Conservation (phyloP, 2,113 vertebrate genomes). For the Eulemur rufifrons region DNA sequence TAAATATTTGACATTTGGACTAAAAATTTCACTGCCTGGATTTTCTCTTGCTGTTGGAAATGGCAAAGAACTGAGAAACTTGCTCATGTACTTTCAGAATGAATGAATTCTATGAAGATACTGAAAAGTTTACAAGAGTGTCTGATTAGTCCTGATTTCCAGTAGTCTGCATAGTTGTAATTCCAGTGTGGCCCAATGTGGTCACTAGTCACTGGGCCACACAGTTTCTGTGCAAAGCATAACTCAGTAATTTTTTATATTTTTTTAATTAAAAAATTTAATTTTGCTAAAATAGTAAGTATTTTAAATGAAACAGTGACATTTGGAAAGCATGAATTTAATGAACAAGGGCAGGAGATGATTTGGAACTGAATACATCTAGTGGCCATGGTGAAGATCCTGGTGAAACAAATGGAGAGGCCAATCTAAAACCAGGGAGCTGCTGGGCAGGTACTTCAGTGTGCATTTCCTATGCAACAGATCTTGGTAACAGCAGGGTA, state of each 20-base stretch:
- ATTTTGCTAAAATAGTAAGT: background rate
- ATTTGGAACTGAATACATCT: background rate
- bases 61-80: background rate
- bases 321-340: background rate
- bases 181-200: background rate
- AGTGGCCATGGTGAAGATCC: background rate
- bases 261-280: background rate
- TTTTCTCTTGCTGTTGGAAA: background rate
- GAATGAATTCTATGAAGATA: background rate
- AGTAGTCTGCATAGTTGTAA: background rate
- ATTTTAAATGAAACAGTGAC: background rate
- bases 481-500: background rate
- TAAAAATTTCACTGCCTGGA: background rate
- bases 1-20: background rate
- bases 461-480: background rate
- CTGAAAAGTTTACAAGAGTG: background rate
- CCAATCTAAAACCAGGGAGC: background rate
- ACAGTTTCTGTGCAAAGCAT: background rate
- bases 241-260: background rate
- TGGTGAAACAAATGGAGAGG: background rate
- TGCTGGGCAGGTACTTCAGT: too few relatives aligned
- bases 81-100: background rate
- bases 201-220: background rate
- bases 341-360: background rate
- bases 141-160: background rate